phyloP scores from a whole-genome alignment of 2,113 vertebrate genomes.

The Coracopsis vasa region DNA sequence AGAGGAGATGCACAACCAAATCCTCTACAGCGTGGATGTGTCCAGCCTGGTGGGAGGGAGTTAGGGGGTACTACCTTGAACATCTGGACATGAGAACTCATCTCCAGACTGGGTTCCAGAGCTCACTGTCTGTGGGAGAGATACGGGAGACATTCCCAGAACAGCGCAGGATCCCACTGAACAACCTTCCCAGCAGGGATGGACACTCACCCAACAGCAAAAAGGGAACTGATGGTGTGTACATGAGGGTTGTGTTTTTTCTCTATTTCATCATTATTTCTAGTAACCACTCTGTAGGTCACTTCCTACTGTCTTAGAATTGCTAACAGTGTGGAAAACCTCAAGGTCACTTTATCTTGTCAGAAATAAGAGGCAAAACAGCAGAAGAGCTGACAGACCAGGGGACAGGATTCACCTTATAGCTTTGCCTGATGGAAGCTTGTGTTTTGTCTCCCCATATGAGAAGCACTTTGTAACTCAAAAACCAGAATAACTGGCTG shows the following conservation, averaged over 20 bases:
- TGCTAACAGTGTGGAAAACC: not conserved
- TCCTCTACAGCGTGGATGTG: fast-evolving
- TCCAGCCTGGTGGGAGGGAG: not conserved
- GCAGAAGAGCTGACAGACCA: not conserved
- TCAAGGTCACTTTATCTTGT: not conserved
- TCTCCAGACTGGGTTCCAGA: fast-evolving
- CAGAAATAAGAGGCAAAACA: not conserved
- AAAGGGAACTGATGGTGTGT: not conserved
- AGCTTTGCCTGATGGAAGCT: not conserved
- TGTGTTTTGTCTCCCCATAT: fast-evolving
- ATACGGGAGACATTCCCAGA: not conserved
- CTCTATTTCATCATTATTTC: not conserved
- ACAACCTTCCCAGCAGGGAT: not conserved
- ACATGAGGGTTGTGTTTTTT: not conserved
- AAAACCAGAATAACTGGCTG: not conserved
- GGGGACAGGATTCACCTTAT: not conserved
- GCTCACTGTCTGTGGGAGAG: fast-evolving
- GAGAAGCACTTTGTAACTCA: not conserved
- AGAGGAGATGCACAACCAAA: not conserved
- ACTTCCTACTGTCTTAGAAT: not conserved
- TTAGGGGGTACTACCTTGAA: not conserved
- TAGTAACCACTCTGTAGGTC: not conserved
- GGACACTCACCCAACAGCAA: not conserved
- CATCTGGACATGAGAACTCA: fast-evolving
- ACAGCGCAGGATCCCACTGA: not conserved